A percentile compares a stretch with the other conserved stretches of the same genome.
Evolutionary conservation across 2,113 vertebrate genomes (phyloP).

Genomic region (Poeciliopsis turrubarensis): DNA sequence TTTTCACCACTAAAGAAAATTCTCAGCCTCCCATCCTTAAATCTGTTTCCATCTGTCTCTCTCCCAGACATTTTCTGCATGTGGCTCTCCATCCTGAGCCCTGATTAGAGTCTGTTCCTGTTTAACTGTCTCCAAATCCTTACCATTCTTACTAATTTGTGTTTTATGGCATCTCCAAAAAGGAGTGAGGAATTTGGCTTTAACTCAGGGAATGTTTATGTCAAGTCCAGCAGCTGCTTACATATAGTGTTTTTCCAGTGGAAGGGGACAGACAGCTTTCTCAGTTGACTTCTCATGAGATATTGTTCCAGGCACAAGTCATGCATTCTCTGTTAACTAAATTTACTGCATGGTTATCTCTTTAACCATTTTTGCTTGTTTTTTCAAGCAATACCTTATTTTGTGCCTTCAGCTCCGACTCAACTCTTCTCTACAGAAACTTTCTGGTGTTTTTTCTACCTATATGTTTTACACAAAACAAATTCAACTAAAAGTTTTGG

Average conservation of each 20-base stretch:
- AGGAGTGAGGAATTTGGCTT: constrained; percentile 24
- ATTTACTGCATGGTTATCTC: background rate
- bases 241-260: background rate
- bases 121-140: background rate
- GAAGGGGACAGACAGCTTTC: background rate
- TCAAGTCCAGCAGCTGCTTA: background rate
- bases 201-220: constrained; percentile 21
- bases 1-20: background rate
- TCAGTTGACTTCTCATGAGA: background rate
- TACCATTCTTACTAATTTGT: constrained; percentile 36
- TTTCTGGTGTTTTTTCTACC: background rate
- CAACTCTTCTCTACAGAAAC: background rate
- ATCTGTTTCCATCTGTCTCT: constrained; percentile 3
- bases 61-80: constrained; percentile 28
- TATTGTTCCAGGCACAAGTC: background rate
- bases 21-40: background rate
- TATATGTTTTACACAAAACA: background rate
- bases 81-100: constrained; percentile 25
- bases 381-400: background rate
- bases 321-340: background rate
- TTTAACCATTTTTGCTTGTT: background rate
- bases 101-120: background rate
- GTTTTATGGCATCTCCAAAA: constrained; percentile 40
- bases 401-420: background rate
- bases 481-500: too few species aligned